Percentiles rank a stretch among this genome's conserved stretches.
Evolutionary conservation across 2,113 vertebrate species (phyloP).

Genomic region (Alligator sinensis): DNA sequence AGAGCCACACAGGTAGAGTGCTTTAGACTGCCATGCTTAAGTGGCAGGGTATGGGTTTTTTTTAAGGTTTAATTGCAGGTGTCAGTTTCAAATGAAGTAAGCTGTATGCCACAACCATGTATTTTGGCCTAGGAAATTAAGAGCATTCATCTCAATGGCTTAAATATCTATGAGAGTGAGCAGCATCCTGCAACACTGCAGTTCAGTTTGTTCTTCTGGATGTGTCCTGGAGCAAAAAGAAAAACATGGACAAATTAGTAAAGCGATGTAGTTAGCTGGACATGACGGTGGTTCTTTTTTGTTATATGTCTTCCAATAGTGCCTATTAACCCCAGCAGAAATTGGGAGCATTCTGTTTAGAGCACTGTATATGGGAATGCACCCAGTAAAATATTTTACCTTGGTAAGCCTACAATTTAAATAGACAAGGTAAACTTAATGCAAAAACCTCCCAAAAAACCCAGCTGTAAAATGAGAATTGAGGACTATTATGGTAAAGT

Average conservation of each 20-base stretch:
- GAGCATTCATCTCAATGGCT: not conserved
- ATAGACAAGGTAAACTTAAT: not conserved
- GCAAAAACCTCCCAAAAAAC: not conserved
- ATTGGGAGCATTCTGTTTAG: not conserved
- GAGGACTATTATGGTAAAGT: not conserved
- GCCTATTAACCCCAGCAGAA: not conserved
- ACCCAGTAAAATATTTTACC: not conserved
- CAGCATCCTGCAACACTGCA: not conserved
- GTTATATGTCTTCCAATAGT: not conserved
- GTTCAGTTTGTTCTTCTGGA: not conserved
- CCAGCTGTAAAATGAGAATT: not conserved
- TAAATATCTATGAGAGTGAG: not conserved
- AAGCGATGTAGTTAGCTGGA: not conserved
- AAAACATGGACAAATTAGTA: not conserved
- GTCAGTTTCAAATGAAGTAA: not conserved
- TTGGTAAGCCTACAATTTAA: not conserved
- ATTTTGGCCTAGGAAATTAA: not conserved
- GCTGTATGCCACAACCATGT: not conserved
- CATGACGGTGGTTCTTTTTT: not conserved
- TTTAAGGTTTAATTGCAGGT: too few species aligned
- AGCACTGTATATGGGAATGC: not conserved
- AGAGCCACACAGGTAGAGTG: conserved; percentile 78
- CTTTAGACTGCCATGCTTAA: not conserved
- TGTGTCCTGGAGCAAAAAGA: not conserved
- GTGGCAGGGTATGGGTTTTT: too few species aligned